Evolutionary conservation across 1,140 invertebrate species (phyloP), one percentile per base, ranked within the genome.

Genomic region (Bursaphelenchus mucronatus): DNA sequence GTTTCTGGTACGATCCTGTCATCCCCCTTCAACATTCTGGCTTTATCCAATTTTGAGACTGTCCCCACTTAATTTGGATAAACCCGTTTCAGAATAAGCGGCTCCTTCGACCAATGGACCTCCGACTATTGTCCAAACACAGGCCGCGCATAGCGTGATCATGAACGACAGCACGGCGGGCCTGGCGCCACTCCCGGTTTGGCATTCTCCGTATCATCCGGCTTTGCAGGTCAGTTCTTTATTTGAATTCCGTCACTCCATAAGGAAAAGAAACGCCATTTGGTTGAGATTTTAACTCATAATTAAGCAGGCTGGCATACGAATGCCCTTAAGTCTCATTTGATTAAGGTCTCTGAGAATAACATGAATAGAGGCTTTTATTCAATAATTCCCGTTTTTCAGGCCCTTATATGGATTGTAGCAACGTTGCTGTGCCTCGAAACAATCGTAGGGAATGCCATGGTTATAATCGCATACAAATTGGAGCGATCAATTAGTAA

Each of bases 381-480:
- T 30, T 30, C 30, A 30, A 30, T 30, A 11, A 0, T 44, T 17
- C 30, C 30, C 30, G 30, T 30, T 54, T 67, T 76, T 52, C 54
- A 91, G 3, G 87, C 92, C 45, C 85, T 94, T 68, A 92, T 97
- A 66, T 93, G 92, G n/a, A 85, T 94, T 46, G 88, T 89, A 74
- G 85, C 96, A 52, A 88, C 88, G 2, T 82, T 92, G 13, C 92
- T 92, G 76, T 94, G 94, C 71, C 86, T 96, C 17, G 85, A 95
- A 52, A 97, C 94, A 0, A 89, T 96, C n/a, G 88, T 89, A 65
- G 96, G 96, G 40, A 99, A 99, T 82, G 91, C 97, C 47, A 86
- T 98, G 41, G 96, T 99, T 41, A 86, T 99, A 17, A 82, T 96
- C 49, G 92, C 94, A 30, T 99, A 81, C 54, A 66, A 66, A 54